Evolutionary conservation across 2,113 vertebrate species (phyloP).

Genomic region (Nothocercus nigrocapillus): DNA sequence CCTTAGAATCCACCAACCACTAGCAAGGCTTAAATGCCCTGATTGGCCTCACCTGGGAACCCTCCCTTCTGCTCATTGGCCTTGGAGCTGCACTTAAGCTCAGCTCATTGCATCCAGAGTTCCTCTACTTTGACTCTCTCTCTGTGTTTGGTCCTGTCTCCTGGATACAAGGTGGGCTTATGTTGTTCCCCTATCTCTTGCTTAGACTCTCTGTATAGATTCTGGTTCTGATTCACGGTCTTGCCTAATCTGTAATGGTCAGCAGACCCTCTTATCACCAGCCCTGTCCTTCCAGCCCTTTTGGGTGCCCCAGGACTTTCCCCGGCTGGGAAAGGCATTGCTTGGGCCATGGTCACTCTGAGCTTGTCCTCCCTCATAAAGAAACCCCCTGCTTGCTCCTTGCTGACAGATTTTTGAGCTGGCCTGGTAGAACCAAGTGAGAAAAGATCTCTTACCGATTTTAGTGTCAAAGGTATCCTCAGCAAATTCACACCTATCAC

Average conservation of each 20-base stretch:
- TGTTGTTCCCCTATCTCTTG: fast-evolving
- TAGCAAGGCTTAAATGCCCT: neutral
- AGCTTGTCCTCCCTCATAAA: no score
- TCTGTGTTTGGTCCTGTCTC: neutral
- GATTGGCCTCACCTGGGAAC: no score
- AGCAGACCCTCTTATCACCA: fast-evolving
- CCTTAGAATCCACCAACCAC: no score
- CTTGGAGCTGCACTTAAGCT: neutral
- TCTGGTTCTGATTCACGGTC: neutral
- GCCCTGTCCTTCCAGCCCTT: neutral
- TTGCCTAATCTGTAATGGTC: no score
- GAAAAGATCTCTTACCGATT: neutral
- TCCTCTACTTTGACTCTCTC: no score
- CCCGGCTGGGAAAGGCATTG: fast-evolving
- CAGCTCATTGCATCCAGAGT: neutral
- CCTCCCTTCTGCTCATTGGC: neutral
- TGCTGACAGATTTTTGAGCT: neutral
- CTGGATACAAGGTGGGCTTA: no score
- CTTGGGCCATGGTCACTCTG: fast-evolving
- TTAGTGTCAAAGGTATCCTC: neutral
- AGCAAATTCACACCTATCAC: fast-evolving
- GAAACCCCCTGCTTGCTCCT: neutral
- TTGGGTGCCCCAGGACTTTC: no score
- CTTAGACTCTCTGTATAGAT: fast-evolving
- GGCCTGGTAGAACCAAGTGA: neutral